Evolutionary conservation across 2,113 vertebrate species (phyloP).

Genomic region (Sinocyclocheilus grahami): DNA sequence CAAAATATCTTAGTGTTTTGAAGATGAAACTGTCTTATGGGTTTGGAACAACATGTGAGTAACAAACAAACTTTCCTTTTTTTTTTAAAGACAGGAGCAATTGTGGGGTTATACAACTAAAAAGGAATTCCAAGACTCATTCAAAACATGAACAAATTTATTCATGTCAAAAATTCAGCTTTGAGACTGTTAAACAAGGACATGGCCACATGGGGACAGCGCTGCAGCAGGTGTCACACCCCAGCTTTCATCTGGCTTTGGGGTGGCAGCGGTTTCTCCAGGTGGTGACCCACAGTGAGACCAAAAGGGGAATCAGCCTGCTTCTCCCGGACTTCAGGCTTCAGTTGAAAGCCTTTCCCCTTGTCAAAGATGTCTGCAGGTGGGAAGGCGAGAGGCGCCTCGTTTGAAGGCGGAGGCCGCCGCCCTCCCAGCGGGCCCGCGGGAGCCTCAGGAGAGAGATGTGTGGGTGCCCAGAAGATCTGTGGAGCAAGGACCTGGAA

Average conservation of each 20-base stretch:
- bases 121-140: background rate
- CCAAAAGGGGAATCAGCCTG: slow-evolving; percentile 69
- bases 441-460: slow-evolving; percentile 57
- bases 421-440: slow-evolving; percentile 66
- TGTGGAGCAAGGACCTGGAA: slow-evolving; percentile 67
- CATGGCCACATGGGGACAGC: background rate
- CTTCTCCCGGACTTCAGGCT: slow-evolving; percentile 66
- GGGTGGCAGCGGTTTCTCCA: slow-evolving; percentile 62
- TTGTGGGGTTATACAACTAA: background rate
- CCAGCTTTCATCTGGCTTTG: slow-evolving; percentile 72
- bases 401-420: slow-evolving; percentile 61
- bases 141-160: background rate
- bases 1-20: too few relatives aligned
- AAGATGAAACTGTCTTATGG: too few relatives aligned
- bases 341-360: slow-evolving; percentile 72
- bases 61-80: too few relatives aligned
- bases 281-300: slow-evolving; percentile 75
- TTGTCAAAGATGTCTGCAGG: slow-evolving; percentile 74
- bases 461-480: slow-evolving; percentile 73
- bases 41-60: too few relatives aligned
- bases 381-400: slow-evolving; percentile 65
- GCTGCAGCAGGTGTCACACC: slow-evolving; percentile 37
- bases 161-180: background rate
- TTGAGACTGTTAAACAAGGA: background rate
- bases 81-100: too few relatives aligned